Evolutionary conservation across 1,140 invertebrate species (phyloP), one percentile per base, ranked within the genome.

Genomic region (Rhyzopertha dominica): DNA sequence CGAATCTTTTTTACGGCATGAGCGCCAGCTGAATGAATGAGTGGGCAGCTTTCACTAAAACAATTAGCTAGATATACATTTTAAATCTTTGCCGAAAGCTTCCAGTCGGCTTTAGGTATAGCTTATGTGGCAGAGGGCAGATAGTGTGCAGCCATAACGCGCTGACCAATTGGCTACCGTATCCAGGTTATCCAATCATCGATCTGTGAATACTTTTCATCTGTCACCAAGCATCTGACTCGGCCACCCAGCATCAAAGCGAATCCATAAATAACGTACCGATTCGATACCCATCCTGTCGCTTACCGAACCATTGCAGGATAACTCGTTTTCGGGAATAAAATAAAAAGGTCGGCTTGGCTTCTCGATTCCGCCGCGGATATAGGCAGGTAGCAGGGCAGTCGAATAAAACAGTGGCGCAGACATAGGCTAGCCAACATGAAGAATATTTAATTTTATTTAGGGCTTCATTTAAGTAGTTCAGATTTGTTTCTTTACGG

Each of bases 201-300:
- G 59, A 62, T 62, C 59, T 59, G 46, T 43, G 57, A 51, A 59
- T 58, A 62, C 59, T 62, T 62, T 62, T 62, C 59, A 62, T 59
- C 59, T 62, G 59, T 62, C 59, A 62, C 35, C 59, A 47, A 37
- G 24, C n/a, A n/a, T 40, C 43, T 32, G 40, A 31, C 49, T 44
- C 42, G 59, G 49, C 59, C 59, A 62, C 59, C 59, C 59, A 60
- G 54, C 57, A 58, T 51, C 49, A 53, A 54, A 55, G 45, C 46
- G 47, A 57, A 49, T 48, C 55, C 49, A 62, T 59, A 62, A 62
- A 62, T 62, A 51, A 62, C 51, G 29, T 22, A 22, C 26, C 47
- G 51, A 56, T 53, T 56, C 54, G 47, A 50, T 55, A 55, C 45
- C 30, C 39, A n/a, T n/a, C 29, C 45, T 40, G 47, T 22, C 43